Conservation (phyloP, 1,140 invertebrate species). For the Parapsyche elsis region DNA sequence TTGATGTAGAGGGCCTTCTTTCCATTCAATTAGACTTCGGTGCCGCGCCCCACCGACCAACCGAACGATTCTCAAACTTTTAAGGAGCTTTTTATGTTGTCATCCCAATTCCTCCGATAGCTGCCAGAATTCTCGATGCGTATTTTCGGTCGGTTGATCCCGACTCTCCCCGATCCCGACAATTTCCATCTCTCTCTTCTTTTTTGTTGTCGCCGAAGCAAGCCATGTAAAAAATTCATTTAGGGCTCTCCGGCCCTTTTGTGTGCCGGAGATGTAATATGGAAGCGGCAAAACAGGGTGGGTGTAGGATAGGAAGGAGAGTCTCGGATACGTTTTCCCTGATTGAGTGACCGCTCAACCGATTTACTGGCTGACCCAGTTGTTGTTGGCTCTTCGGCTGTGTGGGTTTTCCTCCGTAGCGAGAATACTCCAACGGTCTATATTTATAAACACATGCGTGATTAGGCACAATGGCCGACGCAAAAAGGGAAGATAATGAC, state of each 20-base stretch:
- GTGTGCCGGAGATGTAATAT: neutral
- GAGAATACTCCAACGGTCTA: neutral
- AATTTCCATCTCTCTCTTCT: neutral
- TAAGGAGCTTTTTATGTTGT: constrained; percentile 25
- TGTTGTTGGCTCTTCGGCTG: neutral
- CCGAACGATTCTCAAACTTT: neutral
- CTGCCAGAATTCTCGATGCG: neutral
- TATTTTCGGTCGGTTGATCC: constrained; percentile 31
- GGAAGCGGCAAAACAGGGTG: neutral
- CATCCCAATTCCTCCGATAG: neutral
- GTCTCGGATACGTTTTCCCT: constrained; percentile 15
- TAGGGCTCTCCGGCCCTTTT: neutral
- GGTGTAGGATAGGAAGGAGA: too few species aligned
- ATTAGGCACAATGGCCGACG: neutral
- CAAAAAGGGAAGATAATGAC: neutral
- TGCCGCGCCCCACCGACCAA: neutral
- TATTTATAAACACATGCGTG: neutral
- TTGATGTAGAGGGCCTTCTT: neutral
- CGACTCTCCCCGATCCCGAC: neutral
- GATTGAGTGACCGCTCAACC: constrained; percentile 30
- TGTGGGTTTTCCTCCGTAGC: neutral
- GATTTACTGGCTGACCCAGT: constrained; percentile 19
- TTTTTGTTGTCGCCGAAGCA: constrained; percentile 19
- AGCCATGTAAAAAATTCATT: constrained; percentile 39
- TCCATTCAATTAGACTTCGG: constrained; percentile 2